A percentile compares a stretch with the other conserved stretches of the same genome.
Evolutionary conservation across 2,797 vertebrate genomes (phyloP).

Genomic region (Molossus alvarezi): DNA sequence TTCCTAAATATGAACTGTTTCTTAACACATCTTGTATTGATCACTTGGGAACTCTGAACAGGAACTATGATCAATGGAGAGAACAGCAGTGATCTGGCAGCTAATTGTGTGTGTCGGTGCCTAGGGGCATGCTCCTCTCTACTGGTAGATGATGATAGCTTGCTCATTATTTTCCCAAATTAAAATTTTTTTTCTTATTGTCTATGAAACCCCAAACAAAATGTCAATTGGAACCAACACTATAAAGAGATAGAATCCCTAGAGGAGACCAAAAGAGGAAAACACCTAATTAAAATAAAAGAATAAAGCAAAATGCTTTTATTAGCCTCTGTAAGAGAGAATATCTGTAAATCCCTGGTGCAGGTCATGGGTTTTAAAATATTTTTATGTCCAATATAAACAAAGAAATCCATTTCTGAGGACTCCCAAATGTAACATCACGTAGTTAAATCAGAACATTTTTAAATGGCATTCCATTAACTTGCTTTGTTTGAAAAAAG

Average conservation of each 20-base stretch:
- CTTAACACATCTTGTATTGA: not conserved
- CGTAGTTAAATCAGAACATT: slow-evolving; percentile 51
- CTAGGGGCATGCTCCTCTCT: not conserved
- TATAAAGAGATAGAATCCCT: slow-evolving; percentile 62
- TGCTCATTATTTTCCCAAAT: slow-evolving; percentile 74
- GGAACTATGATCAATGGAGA: not conserved
- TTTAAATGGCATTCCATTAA: slow-evolving; percentile 79
- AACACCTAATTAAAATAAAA: slow-evolving; percentile 79
- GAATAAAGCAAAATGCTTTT: slow-evolving; percentile 73
- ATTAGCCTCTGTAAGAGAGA: slow-evolving; percentile 55
- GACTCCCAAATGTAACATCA: slow-evolving; percentile 70
- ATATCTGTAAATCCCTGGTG: slow-evolving; percentile 62
- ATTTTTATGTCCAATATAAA: slow-evolving; percentile 73
- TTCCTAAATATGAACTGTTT: slow-evolving; percentile 10
- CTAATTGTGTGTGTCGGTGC: not conserved
- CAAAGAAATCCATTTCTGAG: slow-evolving; percentile 67
- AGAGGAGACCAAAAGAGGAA: slow-evolving; percentile 74
- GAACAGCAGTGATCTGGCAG: not conserved
- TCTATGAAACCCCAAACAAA: slow-evolving; percentile 66
- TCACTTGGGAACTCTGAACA: not conserved
- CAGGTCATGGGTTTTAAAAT: slow-evolving; percentile 64
- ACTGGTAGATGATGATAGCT: slow-evolving; percentile 37
- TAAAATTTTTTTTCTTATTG: slow-evolving; percentile 67
- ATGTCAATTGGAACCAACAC: slow-evolving; percentile 75
- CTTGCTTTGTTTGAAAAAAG: slow-evolving; percentile 65